Conservation (phyloP, 2,888 invertebrate genomes). For the Falcaria lacertinaria region DNA sequence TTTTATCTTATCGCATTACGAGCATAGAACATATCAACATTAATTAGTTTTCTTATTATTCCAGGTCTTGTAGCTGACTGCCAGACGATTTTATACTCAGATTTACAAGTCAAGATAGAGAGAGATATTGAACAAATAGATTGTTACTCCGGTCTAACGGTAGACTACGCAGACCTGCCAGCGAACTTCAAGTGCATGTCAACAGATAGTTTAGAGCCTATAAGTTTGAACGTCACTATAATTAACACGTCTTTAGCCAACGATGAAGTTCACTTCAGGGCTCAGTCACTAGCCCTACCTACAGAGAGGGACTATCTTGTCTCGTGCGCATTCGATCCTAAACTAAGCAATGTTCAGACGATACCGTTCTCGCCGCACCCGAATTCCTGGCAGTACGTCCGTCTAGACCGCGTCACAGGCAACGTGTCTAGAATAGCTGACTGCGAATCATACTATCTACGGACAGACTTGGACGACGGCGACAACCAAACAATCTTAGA, state of each 20-base stretch:
- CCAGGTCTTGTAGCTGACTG: constrained; percentile 84
- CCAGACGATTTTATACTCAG: constrained; percentile 82
- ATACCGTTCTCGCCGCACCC: constrained; percentile 78
- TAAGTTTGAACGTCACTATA: constrained; percentile 59
- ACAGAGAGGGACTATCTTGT: constrained; percentile 68
- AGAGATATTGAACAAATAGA: constrained; percentile 54
- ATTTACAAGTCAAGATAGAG: constrained; percentile 79
- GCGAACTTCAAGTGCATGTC: constrained; percentile 75
- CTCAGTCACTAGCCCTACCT: constrained; percentile 77
- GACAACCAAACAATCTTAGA: constrained; percentile 48
- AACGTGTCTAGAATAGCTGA: constrained; percentile 46
- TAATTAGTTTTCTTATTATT: constrained; percentile 33
- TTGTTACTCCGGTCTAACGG: constrained; percentile 44
- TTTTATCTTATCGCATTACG: constrained; percentile 1
- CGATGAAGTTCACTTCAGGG: constrained; percentile 50
- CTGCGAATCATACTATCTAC: constrained; percentile 53
- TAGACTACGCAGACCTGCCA: constrained; percentile 45
- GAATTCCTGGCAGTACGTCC: constrained; percentile 80
- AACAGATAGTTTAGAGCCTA: constrained; percentile 41
- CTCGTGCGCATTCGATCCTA: constrained; percentile 69
- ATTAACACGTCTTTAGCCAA: constrained; percentile 45
- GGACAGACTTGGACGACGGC: constrained; percentile 39
- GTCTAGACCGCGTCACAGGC: constrained; percentile 34
- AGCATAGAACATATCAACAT: constrained; percentile 8
- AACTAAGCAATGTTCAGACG: constrained; percentile 46